Conservation (phyloP, 2,797 vertebrate genomes). For the Botia kubotai region DNA sequence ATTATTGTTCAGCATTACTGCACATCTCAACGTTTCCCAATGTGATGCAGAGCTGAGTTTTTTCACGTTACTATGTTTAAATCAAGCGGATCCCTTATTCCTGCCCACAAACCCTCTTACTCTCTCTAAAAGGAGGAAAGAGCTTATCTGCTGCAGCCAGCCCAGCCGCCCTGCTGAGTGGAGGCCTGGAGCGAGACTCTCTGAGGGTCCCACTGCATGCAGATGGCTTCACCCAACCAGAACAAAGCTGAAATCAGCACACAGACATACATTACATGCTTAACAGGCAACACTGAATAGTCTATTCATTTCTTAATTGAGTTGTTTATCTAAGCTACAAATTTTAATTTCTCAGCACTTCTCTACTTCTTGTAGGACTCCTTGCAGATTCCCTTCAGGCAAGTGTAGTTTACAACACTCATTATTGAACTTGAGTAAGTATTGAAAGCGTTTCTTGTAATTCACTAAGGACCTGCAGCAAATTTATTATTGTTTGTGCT, state of each 20-base stretch:
- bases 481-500: neutral
- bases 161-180: constrained; percentile 60
- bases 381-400: neutral
- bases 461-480: neutral
- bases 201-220: neutral
- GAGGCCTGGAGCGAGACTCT: constrained; percentile 12
- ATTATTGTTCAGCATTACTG: neutral
- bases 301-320: constrained; percentile 34
- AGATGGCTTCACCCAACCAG: constrained; percentile 10
- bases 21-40: neutral
- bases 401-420: neutral
- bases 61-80: constrained; percentile 65
- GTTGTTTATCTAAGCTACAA: neutral
- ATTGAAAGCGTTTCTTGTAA: neutral
- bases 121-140: constrained; percentile 63
- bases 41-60: neutral
- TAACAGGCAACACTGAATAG: neutral
- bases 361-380: neutral
- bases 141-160: constrained; percentile 76
- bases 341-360: neutral
- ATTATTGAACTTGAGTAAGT: neutral
- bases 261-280: constrained; percentile 8
- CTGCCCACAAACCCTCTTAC: constrained; percentile 63
- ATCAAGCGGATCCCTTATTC: constrained; percentile 71
- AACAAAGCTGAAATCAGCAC: constrained; percentile 29